Evolutionary conservation across 2,113 vertebrate genomes (phyloP), one percentile per base, ranked within the genome.

Genomic region (Eudyptes chrysolophus): DNA sequence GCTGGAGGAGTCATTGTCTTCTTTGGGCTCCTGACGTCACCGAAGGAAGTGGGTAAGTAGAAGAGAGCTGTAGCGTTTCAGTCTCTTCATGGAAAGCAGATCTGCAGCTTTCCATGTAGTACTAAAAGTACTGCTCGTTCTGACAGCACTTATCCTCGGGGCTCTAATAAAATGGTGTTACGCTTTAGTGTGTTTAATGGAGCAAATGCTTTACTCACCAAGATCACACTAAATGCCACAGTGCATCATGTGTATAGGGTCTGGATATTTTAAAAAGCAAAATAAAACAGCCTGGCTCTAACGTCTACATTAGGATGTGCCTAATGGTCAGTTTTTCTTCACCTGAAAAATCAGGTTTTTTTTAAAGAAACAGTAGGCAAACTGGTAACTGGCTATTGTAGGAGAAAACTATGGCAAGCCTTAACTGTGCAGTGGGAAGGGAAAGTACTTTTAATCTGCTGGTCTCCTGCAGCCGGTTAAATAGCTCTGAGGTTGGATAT

Each of bases 1-100:
- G 99, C 99, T 38, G 99, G 99, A 32, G 99, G 99, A 64, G 94
- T 99, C n/a, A 52, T 99, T 40, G 99, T 99, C 83, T 99, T 99
- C 98, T 99, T 99, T 11, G 99, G 99, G 60, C 99, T 99, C 30
- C 98, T 99, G 85, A 99, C 98, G 2, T 99, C 99, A 6, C 99
- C 99, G 0, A 99, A 99, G 93, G 99, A 99, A 99, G 98, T 99
- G 34, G 99, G 99, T 99, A 97, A 98, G 99, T 94, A 95, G 57
- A 94, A 94, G 68, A 71, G 32, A 3, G 57, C 48, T 68, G 61
- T 60, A 54, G 62, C 52, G 20, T 84, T 89, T 77, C 48, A 81
- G 46, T 92, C 40, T n/a, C 72, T 71, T 77, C 51, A 17, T 8
- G 34, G 52, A 60, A 79, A 76, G 84, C 60, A 70, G 54, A 57